Percentiles rank a stretch among this genome's conserved stretches.
These are phyloP conservation scores for Aptenodytes forsteri DNA, from an alignment of 2,113 vertebrate genomes.

Conservation along the genomic window DNA sequence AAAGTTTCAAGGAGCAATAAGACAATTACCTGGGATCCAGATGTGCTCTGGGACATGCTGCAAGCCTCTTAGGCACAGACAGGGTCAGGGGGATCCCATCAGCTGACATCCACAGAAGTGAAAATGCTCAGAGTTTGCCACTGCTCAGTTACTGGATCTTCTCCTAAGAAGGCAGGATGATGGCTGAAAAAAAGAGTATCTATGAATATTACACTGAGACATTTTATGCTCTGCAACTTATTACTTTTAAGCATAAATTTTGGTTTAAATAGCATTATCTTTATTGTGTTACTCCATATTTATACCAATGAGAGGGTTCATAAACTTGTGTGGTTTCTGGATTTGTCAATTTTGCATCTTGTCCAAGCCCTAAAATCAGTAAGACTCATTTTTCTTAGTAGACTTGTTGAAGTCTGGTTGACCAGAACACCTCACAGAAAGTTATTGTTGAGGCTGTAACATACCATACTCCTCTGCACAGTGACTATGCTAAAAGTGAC, in stretches of 20 bases:
- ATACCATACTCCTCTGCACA: not conserved
- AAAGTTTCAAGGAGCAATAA: not conserved
- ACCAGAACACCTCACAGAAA: not conserved
- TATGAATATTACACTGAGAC: not conserved
- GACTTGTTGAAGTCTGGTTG: not conserved
- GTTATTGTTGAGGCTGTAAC: not conserved
- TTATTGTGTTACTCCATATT: not conserved
- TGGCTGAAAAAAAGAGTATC: not conserved
- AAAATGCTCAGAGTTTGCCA: not conserved
- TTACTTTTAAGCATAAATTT: not conserved
- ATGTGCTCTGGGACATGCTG: not conserved
- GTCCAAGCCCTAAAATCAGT: not conserved
- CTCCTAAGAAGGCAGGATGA: not conserved
- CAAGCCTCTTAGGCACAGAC: not conserved
- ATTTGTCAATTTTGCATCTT: not conserved
- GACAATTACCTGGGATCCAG: not conserved
- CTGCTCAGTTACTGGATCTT: not conserved
- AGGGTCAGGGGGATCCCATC: not conserved
- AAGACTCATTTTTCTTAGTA: not conserved
- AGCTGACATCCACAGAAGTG: not conserved
- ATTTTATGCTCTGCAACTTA: not conserved
- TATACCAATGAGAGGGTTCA: not conserved
- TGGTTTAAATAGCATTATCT: not conserved
- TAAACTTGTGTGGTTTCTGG: not conserved
- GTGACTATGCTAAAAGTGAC: not conserved